A percentile compares a stretch with the other conserved stretches of the same genome.
phyloP scores from a whole-genome alignment of 2,888 invertebrate genomes.

The Pardosa pseudoannulata region DNA sequence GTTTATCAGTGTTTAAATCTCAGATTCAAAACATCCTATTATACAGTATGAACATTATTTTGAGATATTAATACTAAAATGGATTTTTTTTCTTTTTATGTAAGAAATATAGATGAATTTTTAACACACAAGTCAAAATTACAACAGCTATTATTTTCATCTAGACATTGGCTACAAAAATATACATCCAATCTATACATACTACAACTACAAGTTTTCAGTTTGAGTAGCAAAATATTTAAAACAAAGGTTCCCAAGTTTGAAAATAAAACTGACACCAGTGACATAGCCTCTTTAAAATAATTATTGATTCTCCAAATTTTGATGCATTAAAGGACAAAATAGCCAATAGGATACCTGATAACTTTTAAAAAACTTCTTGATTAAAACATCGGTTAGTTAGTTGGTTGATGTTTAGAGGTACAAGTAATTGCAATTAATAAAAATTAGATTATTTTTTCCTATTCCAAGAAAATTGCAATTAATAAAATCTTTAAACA shows the following conservation, averaged over 20 bases:
- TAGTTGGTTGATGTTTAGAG: no score
- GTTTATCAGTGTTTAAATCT: not conserved
- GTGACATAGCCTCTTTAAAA: no score
- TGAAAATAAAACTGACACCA: not conserved
- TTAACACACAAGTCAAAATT: constrained; percentile 17
- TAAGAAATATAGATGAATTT: constrained; percentile 47
- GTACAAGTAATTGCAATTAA: no score
- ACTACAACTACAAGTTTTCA: not conserved
- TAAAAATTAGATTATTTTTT: no score
- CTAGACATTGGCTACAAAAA: constrained; percentile 57
- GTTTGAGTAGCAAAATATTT: not conserved
- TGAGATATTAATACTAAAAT: not conserved
- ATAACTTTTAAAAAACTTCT: no score
- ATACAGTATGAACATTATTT: not conserved
- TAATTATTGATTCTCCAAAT: no score
- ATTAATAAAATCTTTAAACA: no score
- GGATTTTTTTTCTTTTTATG: constrained; percentile 8
- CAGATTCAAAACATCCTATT: not conserved
- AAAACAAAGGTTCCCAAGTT: not conserved
- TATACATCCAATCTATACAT: constrained; percentile 52
- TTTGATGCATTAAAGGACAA: no score
- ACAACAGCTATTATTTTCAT: constrained; percentile 25
- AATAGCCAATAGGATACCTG: no score
- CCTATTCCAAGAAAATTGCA: no score
- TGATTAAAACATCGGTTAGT: no score